phyloP scores from a whole-genome alignment of 2,113 vertebrate genomes.

The Bostrychus sinensis region DNA sequence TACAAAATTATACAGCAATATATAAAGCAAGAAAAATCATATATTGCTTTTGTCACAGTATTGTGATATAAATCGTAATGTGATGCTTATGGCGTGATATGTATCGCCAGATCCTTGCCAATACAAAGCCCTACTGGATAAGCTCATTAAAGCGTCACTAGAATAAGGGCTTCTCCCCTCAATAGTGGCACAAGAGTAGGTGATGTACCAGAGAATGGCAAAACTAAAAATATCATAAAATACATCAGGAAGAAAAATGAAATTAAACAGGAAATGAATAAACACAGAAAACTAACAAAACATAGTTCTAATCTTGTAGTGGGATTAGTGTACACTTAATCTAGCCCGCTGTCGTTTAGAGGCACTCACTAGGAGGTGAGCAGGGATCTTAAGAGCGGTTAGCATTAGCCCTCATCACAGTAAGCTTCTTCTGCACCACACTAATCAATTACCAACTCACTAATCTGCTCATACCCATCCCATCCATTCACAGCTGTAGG shows the following conservation, averaged over 20 bases:
- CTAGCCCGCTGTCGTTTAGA: constrained; percentile 48
- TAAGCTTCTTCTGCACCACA: constrained; percentile 60
- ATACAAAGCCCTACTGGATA: too few species aligned
- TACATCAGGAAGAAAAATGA: neutral
- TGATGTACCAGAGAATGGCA: neutral
- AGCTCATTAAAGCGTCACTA: constrained; percentile 50
- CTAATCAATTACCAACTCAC: constrained; percentile 65
- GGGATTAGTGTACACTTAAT: constrained; percentile 67
- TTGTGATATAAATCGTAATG: too few species aligned
- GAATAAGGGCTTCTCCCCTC: constrained; percentile 34
- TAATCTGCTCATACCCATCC: constrained; percentile 46
- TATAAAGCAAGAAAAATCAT: too few species aligned
- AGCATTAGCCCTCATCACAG: constrained; percentile 58
- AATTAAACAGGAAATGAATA: constrained; percentile 20
- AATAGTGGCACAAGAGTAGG: constrained; percentile 19
- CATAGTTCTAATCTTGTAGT: constrained; percentile 45
- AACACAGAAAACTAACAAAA: constrained; percentile 4
- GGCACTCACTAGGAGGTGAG: constrained; percentile 45
- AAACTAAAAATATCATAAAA: constrained; percentile 24
- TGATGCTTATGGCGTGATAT: too few species aligned
- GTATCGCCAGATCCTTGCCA: too few species aligned
- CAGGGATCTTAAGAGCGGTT: constrained; percentile 49
- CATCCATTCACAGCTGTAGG: constrained; percentile 11
- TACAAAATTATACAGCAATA: too few species aligned
- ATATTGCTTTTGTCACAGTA: too few species aligned